Percentiles rank a stretch among this genome's conserved stretches.
phyloP scores from a whole-genome alignment of 2,113 vertebrate species.

The Hydrolagus affinis region DNA sequence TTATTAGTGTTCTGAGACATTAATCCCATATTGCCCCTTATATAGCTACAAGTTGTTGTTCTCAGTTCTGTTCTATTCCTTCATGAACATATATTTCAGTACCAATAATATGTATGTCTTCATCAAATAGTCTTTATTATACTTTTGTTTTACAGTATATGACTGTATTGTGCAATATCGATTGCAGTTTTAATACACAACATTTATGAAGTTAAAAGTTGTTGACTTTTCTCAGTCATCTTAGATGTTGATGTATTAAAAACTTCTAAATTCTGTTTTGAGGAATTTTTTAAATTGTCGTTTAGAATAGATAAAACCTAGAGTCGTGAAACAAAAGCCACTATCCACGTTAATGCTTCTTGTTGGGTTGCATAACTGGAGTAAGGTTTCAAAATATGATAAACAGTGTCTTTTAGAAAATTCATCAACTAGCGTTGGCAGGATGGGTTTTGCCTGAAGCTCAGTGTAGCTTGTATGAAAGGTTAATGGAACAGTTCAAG shows the following conservation, averaged over 20 bases:
- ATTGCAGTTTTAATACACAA: background rate
- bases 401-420: background rate
- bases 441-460: background rate
- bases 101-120: no score
- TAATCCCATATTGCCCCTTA: no score
- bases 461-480: conserved; percentile 2
- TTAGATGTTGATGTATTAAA: background rate
- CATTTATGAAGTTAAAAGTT: background rate
- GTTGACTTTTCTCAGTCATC: background rate
- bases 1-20: no score
- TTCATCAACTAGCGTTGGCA: conserved; percentile 32
- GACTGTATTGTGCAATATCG: background rate
- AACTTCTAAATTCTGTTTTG: background rate
- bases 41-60: no score
- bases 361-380: conserved; percentile 6
- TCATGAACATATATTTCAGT: no score
- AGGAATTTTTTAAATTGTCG: no score
- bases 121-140: no score
- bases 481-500: background rate
- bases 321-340: background rate
- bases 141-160: no score
- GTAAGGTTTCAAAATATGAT: conserved; percentile 14
- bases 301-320: background rate
- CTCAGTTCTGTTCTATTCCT: no score
- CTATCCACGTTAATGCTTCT: background rate